Base-by-base conservation (phyloP, 2,888 invertebrate genomes). In the Catocala fraxini region DNA sequence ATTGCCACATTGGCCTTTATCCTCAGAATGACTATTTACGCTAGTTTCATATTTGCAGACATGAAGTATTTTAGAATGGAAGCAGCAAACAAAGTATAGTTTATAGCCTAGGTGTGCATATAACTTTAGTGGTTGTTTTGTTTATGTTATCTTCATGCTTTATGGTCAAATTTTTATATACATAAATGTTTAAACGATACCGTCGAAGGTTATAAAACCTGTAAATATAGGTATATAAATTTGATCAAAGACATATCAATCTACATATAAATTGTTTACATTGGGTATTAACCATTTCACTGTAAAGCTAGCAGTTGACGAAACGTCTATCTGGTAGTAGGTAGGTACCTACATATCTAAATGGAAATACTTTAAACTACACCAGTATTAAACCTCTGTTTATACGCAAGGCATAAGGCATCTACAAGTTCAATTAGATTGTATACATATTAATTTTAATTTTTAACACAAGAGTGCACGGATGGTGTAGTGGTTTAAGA, bases 161-260 rank as follows among this genome's bases (percentile, higher is more conserved):
- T 58, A 58, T 51, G 54, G 47, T 41, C 45, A 46, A 60, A 60
- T 39, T 59, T 25, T 25, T 56, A 35, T 58, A 56, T 63, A 62
- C 47, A 55, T 43, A 62, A 45, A 55, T 43, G 35, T 35, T 49
- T n/a, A 48, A n/a, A 54, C 25, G 43, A 51, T 12, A 11, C 12
- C 39, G 39, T 5, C 15, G 53, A 5, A 47, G 53, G 12, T 11
- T 12, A 12, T 15, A 34, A 43, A 49, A 11, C 49, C 10, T 34
- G n/a, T 35, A 6, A 25, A 25, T 25, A 25, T 1, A 25, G 25
- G 35, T 54, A 35, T 54, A 59, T 45, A 59, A 35, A 34, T 48
- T 45, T 49, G 54, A 45, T 51, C 35, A 45, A 59, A 59, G 45
- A 49, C n/a, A 49, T 25, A 25, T 25, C 4, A 4, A 25, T 25